Evolutionary conservation across 2,113 vertebrate genomes (phyloP).

Genomic region (Opisthocomus hoazin): DNA sequence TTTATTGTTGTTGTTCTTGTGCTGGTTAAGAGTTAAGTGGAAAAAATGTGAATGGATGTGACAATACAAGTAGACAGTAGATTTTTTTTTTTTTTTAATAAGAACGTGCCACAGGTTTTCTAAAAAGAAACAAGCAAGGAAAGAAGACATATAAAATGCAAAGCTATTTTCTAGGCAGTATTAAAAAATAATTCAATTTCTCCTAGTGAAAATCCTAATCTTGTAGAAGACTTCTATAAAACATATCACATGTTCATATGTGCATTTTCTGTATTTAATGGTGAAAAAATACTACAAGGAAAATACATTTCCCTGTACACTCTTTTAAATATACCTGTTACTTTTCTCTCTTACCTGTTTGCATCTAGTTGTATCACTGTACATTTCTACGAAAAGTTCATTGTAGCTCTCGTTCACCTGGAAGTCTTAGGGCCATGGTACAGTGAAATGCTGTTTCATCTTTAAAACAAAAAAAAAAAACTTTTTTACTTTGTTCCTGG

Average conservation of each 20-base stretch:
- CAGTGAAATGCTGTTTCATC: background rate
- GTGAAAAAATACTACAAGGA: background rate
- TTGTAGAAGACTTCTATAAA: background rate
- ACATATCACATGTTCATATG: background rate
- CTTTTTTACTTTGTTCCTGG: background rate
- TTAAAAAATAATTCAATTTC: background rate
- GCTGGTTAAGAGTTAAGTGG: background rate
- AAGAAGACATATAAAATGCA: background rate
- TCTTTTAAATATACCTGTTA: background rate
- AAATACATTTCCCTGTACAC: background rate
- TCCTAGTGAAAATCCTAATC: background rate
- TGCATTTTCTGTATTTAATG: background rate
- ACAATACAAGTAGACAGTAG: background rate
- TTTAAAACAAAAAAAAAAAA: background rate
- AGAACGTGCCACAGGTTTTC: background rate
- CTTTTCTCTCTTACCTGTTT: background rate
- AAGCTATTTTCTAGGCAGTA: background rate
- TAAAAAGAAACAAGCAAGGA: background rate
- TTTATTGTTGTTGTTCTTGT: background rate
- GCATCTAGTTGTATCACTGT: too few relatives aligned
- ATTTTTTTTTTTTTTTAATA: background rate
- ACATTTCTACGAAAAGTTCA: background rate
- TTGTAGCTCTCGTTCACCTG: background rate
- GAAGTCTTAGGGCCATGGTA: background rate
- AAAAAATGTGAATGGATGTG: background rate